These are phyloP conservation scores for Typhlichthys subterraneus DNA, from an alignment of 2,797 vertebrate genomes.

Conservation along the genomic window DNA sequence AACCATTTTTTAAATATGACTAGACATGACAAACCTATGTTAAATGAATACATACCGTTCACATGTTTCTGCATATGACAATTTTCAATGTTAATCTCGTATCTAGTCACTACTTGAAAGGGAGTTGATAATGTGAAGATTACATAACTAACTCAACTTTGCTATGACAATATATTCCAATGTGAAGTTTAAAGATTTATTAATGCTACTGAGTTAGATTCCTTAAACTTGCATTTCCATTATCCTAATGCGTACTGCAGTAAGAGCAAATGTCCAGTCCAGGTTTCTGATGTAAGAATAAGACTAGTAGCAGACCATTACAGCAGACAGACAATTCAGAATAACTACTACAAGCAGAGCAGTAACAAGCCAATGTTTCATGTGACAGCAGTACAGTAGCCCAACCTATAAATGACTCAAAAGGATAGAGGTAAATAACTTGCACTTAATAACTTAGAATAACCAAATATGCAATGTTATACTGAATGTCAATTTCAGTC, in stretches of 20 bases:
- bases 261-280: constrained; percentile 41
- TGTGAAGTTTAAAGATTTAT: constrained; percentile 37
- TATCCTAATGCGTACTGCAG: constrained; percentile 58
- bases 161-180: constrained; percentile 5
- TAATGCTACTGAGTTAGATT: constrained; percentile 45
- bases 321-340: constrained; percentile 37
- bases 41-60: constrained; percentile 29
- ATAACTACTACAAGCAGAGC: constrained; percentile 21
- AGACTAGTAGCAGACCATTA: constrained; percentile 41
- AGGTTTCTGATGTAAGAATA: constrained; percentile 32
- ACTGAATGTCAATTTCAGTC: no score
- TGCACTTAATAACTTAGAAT: constrained; percentile 23
- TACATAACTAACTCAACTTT: constrained; percentile 5
- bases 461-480: constrained; percentile 8
- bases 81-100: not conserved
- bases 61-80: not conserved
- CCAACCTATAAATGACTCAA: constrained; percentile 9
- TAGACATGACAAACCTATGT: constrained; percentile 44
- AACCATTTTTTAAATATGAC: constrained; percentile 54
- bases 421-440: constrained; percentile 6
- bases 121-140: constrained; percentile 28
- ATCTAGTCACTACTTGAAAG: constrained; percentile 12
- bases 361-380: not conserved
- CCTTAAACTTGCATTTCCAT: constrained; percentile 62
- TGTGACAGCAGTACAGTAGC: no score